phyloP scores from a whole-genome alignment of 2,888 invertebrate genomes.

The Catocala sponsa region DNA sequence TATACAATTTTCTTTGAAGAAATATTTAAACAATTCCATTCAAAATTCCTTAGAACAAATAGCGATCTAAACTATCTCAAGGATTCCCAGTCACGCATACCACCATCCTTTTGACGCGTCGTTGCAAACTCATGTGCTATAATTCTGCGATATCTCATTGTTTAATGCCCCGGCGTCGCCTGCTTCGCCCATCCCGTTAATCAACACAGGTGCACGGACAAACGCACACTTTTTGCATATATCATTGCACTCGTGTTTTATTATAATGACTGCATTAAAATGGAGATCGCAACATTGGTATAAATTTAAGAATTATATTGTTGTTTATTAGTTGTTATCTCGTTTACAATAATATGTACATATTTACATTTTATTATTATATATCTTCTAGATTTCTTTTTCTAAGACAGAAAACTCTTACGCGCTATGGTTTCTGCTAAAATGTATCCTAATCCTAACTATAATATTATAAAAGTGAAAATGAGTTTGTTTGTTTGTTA shows the following conservation, averaged over 20 bases:
- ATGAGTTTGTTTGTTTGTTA: too few relatives aligned
- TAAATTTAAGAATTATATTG: slow-evolving; percentile 21
- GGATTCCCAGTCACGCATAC: slow-evolving; percentile 34
- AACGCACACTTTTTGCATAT: slow-evolving; percentile 36
- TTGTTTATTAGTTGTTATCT: background rate
- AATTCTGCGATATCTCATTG: slow-evolving; percentile 66
- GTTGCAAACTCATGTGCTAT: slow-evolving; percentile 57
- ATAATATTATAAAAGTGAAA: too few relatives aligned
- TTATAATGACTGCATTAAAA: slow-evolving; percentile 35
- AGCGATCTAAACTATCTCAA: slow-evolving; percentile 5
- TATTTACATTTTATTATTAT: too few relatives aligned
- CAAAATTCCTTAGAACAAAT: background rate
- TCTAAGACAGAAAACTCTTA: too few relatives aligned
- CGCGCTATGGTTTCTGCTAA: too few relatives aligned
- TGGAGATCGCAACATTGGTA: slow-evolving; percentile 17
- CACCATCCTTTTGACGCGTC: slow-evolving; percentile 51
- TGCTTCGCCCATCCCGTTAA: slow-evolving; percentile 47
- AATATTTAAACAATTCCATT: background rate
- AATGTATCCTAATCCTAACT: too few relatives aligned
- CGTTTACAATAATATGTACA: too few relatives aligned
- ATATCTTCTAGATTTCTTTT: too few relatives aligned
- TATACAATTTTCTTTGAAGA: background rate
- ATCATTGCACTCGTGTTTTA: slow-evolving; percentile 27
- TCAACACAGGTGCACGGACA: slow-evolving; percentile 55
- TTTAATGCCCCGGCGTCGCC: slow-evolving; percentile 55